These are phyloP conservation scores for Seriola rivoliana DNA, from an alignment of 2,113 vertebrate genomes.

Conservation along the genomic window DNA sequence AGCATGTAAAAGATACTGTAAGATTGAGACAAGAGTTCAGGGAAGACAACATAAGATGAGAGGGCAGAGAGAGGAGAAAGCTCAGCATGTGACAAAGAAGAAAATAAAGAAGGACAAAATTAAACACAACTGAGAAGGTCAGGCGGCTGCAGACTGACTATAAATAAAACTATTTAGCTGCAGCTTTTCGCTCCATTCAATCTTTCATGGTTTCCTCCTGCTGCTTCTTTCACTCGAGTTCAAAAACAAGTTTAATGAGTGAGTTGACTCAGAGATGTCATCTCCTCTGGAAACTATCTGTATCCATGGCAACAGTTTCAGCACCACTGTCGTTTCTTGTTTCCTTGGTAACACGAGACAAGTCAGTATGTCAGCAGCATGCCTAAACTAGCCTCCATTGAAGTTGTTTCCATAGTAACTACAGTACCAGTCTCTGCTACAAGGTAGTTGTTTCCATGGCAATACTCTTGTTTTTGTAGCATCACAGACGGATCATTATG, in stretches of 20 bases:
- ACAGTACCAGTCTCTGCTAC: slow-evolving; percentile 32
- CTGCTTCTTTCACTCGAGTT: background rate
- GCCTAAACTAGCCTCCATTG: slow-evolving; percentile 19
- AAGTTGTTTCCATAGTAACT: slow-evolving; percentile 63
- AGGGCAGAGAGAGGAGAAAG: background rate
- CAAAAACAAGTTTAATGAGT: slow-evolving; percentile 41
- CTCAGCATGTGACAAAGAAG: background rate
- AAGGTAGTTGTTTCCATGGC: slow-evolving; percentile 40
- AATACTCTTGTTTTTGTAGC: slow-evolving; percentile 41
- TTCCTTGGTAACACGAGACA: slow-evolving; percentile 33
- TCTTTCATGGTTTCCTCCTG: slow-evolving; percentile 40
- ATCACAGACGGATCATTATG: slow-evolving; percentile 26
- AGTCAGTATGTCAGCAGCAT: slow-evolving; percentile 40
- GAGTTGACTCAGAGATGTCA: background rate
- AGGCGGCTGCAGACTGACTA: background rate
- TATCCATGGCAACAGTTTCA: slow-evolving; percentile 57
- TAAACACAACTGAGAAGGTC: slow-evolving; percentile 1
- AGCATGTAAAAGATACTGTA: background rate
- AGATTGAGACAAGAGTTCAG: background rate
- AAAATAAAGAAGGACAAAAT: background rate
- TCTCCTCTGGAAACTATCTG: slow-evolving; percentile 40
- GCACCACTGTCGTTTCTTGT: slow-evolving; percentile 24
- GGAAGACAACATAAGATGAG: background rate
- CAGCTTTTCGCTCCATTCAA: slow-evolving; percentile 35
- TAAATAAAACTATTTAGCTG: slow-evolving; percentile 51